A percentile compares a stretch with the other conserved stretches of the same genome.
Evolutionary conservation across 2,797 vertebrate genomes (phyloP).

Genomic region (Lepilemur septentrionalis): DNA sequence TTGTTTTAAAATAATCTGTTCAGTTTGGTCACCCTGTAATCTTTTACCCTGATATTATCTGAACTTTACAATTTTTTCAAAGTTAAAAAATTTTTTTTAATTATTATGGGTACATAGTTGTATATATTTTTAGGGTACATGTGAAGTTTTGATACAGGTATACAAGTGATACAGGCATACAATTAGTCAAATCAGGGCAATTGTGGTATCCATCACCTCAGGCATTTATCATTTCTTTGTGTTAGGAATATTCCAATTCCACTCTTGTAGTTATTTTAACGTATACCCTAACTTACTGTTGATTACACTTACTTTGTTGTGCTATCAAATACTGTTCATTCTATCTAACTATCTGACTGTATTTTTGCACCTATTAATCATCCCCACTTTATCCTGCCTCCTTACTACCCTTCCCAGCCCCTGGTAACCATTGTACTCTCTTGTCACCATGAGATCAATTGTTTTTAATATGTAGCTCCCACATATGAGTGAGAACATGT

Average conservation of each 20-base stretch:
- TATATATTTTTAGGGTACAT: background rate
- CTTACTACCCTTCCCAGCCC: background rate
- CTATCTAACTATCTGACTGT: background rate
- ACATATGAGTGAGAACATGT: background rate
- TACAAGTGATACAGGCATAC: no score
- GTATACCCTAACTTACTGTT: background rate
- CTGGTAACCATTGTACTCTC: background rate
- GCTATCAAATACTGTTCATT: background rate
- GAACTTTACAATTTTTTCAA: background rate
- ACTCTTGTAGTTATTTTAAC: background rate
- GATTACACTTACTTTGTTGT: background rate
- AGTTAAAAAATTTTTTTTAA: background rate
- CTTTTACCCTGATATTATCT: background rate
- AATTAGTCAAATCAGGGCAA: background rate
- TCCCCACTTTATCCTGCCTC: background rate
- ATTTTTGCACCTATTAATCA: background rate
- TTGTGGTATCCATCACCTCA: background rate
- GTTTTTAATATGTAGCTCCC: background rate
- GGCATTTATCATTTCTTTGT: background rate
- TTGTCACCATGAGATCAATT: background rate
- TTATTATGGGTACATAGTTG: background rate
- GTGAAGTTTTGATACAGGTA: background rate
- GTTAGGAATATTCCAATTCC: background rate
- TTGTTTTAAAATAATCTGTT: conserved; percentile 25
- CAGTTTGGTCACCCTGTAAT: background rate